Conservation (phyloP, 2,888 invertebrate species). For the Monoplex corrugatus region DNA sequence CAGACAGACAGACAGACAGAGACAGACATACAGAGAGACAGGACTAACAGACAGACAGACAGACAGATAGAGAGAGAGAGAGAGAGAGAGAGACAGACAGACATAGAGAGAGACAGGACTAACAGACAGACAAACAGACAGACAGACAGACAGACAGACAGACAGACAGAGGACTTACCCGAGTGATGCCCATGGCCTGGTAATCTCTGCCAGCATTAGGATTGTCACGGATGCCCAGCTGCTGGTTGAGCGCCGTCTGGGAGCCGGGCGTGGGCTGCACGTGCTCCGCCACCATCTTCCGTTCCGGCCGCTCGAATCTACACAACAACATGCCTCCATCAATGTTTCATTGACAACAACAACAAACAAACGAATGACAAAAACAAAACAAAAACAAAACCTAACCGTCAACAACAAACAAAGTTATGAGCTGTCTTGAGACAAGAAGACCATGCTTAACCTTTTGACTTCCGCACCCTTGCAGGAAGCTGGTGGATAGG, state of each 20-base stretch:
- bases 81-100: no score
- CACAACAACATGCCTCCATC: neutral
- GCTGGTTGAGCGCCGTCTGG: constrained; percentile 75
- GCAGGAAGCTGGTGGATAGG: no score
- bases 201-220: constrained; percentile 61
- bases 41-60: no score
- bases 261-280: constrained; percentile 75
- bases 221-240: constrained; percentile 67
- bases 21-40: no score
- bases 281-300: constrained; percentile 74
- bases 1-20: neutral
- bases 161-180: constrained; percentile 51
- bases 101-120: no score
- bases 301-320: constrained; percentile 78
- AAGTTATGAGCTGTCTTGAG: no score
- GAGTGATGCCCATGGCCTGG: constrained; percentile 63
- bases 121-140: no score
- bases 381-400: no score
- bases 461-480: no score
- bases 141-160: neutral
- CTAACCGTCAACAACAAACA: neutral
- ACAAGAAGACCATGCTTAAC: no score
- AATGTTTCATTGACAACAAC: no score
- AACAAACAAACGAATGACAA: neutral
- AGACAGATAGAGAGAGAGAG: no score